Evolutionary conservation across 2,113 vertebrate species (phyloP).

Genomic region (Pelodiscus sinensis): DNA sequence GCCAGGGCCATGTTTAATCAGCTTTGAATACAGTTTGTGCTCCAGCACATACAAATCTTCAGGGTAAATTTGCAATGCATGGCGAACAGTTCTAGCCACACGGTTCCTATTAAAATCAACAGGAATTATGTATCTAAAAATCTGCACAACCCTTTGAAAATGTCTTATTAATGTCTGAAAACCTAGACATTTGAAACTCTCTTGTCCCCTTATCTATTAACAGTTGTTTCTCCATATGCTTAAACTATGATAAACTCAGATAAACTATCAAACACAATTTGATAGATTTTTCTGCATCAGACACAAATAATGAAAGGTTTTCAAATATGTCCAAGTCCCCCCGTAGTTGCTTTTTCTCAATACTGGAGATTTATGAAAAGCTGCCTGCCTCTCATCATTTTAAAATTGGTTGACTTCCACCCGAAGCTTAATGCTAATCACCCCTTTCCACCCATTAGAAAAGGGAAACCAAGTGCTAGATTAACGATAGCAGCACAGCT

Average conservation of each 20-base stretch:
- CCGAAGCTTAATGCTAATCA: background rate
- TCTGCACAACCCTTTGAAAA: background rate
- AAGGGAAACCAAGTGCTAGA: background rate
- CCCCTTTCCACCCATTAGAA: background rate
- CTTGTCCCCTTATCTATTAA: background rate
- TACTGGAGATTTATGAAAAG: background rate
- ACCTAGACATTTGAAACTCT: background rate
- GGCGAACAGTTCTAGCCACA: background rate
- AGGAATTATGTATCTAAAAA: background rate
- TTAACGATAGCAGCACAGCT: too few relatives aligned
- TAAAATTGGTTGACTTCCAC: background rate
- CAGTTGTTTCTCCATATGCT: background rate
- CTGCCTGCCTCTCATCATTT: background rate
- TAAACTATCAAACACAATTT: conserved; percentile 1
- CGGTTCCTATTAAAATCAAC: background rate
- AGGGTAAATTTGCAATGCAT: background rate
- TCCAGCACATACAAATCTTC: background rate
- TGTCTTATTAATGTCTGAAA: background rate
- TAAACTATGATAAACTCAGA: conserved; percentile 13
- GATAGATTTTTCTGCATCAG: background rate
- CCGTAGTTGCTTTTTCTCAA: background rate
- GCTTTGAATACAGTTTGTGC: background rate
- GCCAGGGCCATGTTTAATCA: background rate
- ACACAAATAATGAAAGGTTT: conserved; percentile 20
- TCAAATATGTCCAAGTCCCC: background rate